phyloP scores from a whole-genome alignment of 1,140 invertebrate species.

The Drosophila burlai region DNA sequence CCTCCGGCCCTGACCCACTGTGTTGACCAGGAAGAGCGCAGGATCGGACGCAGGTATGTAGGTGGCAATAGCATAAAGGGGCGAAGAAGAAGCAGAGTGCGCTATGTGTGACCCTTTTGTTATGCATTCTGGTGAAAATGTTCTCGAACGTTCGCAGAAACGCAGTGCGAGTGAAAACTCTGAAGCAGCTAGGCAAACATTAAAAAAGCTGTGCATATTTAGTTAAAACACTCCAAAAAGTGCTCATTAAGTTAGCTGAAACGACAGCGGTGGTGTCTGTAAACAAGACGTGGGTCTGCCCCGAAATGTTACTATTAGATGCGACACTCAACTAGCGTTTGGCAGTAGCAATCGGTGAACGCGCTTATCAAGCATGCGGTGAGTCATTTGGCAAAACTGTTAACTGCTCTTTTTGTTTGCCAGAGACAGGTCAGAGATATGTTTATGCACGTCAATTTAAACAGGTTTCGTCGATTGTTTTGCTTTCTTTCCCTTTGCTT shows the following conservation, averaged over 20 bases:
- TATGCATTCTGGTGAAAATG: conserved; percentile 31
- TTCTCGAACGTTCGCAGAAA: conserved; percentile 55
- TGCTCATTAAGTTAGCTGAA: background rate
- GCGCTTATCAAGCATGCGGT: conserved; percentile 71
- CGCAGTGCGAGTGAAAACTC: conserved; percentile 27
- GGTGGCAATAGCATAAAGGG: conserved; percentile 8
- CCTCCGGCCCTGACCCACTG: conserved; percentile 65
- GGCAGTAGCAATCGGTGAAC: conserved; percentile 39
- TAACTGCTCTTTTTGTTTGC: conserved; percentile 46
- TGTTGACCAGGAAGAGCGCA: conserved; percentile 66
- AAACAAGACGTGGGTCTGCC: conserved; percentile 1
- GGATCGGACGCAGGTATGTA: conserved; percentile 81
- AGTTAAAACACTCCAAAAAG: conserved; percentile 21
- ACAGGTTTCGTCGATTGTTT: conserved; percentile 22
- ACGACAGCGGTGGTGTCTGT: background rate
- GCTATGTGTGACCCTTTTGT: conserved; percentile 36
- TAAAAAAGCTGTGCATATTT: conserved; percentile 15
- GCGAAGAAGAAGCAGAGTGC: conserved; percentile 24
- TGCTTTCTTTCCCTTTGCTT: conserved; percentile 18
- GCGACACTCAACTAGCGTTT: conserved; percentile 20
- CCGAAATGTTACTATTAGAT: conserved; percentile 6
- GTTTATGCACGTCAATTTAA: conserved; percentile 28
- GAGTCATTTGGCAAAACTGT: conserved; percentile 63
- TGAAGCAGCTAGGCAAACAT: conserved; percentile 31
- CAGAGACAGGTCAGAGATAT: conserved; percentile 28